These are phyloP conservation scores for Antigone vipio DNA, from an alignment of 2,113 vertebrate species.

Conservation along the genomic window DNA sequence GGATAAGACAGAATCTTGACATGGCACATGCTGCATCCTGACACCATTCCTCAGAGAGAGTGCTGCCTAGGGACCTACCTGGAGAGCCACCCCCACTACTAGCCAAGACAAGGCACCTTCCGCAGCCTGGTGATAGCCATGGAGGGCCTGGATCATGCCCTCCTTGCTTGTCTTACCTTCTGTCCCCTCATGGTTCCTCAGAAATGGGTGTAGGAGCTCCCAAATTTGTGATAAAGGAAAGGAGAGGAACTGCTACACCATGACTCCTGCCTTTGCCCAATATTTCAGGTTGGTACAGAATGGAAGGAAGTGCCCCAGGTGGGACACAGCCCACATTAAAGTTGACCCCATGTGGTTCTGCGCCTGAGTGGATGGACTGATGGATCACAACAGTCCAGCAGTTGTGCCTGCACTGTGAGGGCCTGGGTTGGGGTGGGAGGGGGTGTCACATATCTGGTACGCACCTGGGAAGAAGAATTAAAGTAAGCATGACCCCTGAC, in stretches of 20 bases:
- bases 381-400: neutral
- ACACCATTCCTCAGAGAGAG: neutral
- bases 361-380: neutral
- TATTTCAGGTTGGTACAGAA: neutral
- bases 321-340: neutral
- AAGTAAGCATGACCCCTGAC: neutral
- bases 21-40: neutral
- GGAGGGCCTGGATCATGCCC: neutral
- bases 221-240: neutral
- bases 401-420: neutral
- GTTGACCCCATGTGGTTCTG: neutral
- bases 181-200: neutral
- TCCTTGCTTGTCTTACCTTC: neutral
- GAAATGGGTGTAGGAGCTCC: neutral
- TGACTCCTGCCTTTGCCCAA: neutral
- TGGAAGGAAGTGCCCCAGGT: neutral
- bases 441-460: neutral
- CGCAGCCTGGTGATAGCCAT: neutral
- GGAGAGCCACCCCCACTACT: neutral
- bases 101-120: neutral
- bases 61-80: neutral
- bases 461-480: neutral
- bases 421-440: neutral
- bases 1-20: neutral
- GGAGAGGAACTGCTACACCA: neutral